These are phyloP conservation scores for Adelognathus sp. DNA, from an alignment of 2,888 invertebrate species.

Conservation along the genomic window DNA sequence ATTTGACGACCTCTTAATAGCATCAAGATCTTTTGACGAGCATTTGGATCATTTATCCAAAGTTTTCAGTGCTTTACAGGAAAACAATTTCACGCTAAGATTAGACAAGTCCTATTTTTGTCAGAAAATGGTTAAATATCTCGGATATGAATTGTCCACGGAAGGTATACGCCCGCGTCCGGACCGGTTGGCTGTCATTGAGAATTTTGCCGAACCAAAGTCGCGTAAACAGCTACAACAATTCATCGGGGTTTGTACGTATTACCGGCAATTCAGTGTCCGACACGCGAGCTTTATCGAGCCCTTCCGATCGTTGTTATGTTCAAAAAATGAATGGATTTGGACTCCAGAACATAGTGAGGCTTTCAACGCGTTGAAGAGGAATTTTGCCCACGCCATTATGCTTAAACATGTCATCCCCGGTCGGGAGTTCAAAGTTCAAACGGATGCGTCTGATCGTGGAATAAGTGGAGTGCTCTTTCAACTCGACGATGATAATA, in stretches of 20 bases:
- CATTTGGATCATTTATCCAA: conserved; percentile 61
- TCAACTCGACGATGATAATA: conserved; percentile 17
- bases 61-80: conserved; percentile 57
- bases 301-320: conserved; percentile 54
- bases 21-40: conserved; percentile 61
- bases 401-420: conserved; percentile 45
- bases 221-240: conserved; percentile 52
- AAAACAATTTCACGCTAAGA: conserved; percentile 63
- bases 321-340: conserved; percentile 43
- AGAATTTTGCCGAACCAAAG: conserved; percentile 59
- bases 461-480: conserved; percentile 60
- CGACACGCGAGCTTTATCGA: conserved; percentile 39
- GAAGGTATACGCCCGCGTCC: conserved; percentile 27
- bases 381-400: conserved; percentile 49
- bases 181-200: conserved; percentile 55
- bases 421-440: too few species aligned
- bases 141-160: conserved; percentile 35
- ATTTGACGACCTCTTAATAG: conserved; percentile 71
- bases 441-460: conserved; percentile 57
- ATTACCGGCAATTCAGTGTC: too few species aligned
- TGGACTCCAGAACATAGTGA: conserved; percentile 44
- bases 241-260: too few species aligned
- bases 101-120: conserved; percentile 64
- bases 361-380: conserved; percentile 51
- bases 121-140: conserved; percentile 8